Evolutionary conservation across 2,888 invertebrate genomes (phyloP), one percentile per base, ranked within the genome.

Genomic region (Lagria hirta): DNA sequence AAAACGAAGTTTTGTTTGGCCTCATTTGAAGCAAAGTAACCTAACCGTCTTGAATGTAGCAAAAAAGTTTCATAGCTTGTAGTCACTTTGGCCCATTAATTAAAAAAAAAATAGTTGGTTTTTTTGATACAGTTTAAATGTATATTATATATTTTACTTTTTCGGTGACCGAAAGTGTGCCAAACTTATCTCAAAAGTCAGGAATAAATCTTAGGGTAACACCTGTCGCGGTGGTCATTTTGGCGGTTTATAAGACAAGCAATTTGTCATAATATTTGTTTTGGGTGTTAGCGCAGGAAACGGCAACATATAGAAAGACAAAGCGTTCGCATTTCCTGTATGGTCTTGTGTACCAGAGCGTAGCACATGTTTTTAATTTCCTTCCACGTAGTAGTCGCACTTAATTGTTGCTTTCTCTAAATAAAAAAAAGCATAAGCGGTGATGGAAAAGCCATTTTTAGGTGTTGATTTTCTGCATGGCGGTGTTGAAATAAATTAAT

Each of bases 361-460:
- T 17, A 47, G 42, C 47, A 43, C 42, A 47, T 47, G 47, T 47
- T 47, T 47, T 47, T 47, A 47, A 47, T 47, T 47, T 47, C 47
- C 47, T 47, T 28, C 42, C 24, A 37, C 22, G 33, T 33, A 30
- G 24, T 36, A 37, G 38, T 21, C 24, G 27, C 36, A 42, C 35
- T 37, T 47, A 47, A 47, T 47, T 47, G 43, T 34, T 28, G 34
- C 32, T 44, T 44, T 18, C 27, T 22, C 4, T 6, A 18, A 18
- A 27, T 26, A 16, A 18, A 28, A 30, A 47, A 43, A 20, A 20
- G 28, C 32, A 23, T 30, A 36, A 46, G 29, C 23, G 11, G 8
- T 20, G 23, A 8, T 30, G 17, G 12, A 22, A 16, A 17, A 17
- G 20, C 12, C 23, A 32, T 32, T 24, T 32, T 21, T 15, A 17